phyloP scores from a whole-genome alignment of 1,140 invertebrate species.

The Steinernema feltiae region DNA sequence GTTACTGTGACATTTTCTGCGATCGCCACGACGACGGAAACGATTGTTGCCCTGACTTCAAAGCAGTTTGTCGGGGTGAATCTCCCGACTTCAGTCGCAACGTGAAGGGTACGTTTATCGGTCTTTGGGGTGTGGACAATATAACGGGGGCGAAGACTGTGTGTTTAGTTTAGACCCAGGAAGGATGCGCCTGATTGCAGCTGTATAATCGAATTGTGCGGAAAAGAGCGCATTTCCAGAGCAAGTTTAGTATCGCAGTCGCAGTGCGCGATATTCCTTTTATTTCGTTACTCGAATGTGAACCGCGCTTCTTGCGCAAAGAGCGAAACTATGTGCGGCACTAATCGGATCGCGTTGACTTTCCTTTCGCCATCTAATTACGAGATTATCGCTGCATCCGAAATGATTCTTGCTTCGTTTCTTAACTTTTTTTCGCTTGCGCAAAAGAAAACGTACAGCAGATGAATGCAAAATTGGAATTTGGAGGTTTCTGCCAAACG shows the following conservation, averaged over 20 bases:
- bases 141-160: too few species aligned
- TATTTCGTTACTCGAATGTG: background rate
- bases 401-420: background rate
- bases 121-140: too few species aligned
- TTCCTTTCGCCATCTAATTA: background rate
- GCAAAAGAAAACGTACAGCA: too few species aligned
- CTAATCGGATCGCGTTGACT: too few species aligned
- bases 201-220: background rate
- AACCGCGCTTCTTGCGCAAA: background rate
- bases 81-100: background rate
- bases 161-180: too few species aligned
- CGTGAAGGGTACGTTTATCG: background rate
- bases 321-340: too few species aligned
- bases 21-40: constrained; percentile 39
- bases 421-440: too few species aligned
- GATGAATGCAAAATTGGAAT: too few species aligned
- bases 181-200: background rate
- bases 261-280: background rate
- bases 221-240: background rate
- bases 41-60: constrained; percentile 50
- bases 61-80: constrained; percentile 32
- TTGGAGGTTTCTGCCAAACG: too few species aligned
- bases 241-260: background rate
- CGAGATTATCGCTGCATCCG: background rate
- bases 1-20: constrained; percentile 50